A percentile compares a stretch with the other conserved stretches of the same genome.
Evolutionary conservation across 2,888 invertebrate species (phyloP).

Genomic region (Pediacus dermestoides): DNA sequence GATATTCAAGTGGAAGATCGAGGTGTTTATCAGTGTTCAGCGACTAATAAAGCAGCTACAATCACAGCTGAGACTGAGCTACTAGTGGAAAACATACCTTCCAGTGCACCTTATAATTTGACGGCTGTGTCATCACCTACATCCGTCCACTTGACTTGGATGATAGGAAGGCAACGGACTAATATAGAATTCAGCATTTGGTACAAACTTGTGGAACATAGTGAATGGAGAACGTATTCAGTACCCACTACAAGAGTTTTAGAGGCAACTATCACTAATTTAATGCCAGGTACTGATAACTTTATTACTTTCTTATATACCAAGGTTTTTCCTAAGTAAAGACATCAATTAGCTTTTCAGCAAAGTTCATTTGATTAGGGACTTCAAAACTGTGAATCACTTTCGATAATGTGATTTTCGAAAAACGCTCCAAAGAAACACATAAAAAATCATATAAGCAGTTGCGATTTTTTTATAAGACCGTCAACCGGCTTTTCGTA

Average conservation of each 20-base stretch:
- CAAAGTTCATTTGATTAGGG: too few relatives aligned
- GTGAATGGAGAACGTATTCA: constrained; percentile 81
- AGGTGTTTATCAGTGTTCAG: constrained; percentile 79
- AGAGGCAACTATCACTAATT: constrained; percentile 73
- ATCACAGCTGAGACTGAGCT: constrained; percentile 76
- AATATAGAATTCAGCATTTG: constrained; percentile 82
- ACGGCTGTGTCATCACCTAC: constrained; percentile 68
- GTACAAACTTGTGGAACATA: constrained; percentile 72
- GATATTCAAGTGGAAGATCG: constrained; percentile 81
- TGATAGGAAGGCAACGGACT: constrained; percentile 73
- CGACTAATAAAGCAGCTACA: constrained; percentile 85
- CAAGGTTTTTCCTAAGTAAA: neutral
- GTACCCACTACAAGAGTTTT: constrained; percentile 69
- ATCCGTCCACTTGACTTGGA: constrained; percentile 78
- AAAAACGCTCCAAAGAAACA: too few relatives aligned
- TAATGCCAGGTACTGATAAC: constrained; percentile 63
- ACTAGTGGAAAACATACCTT: constrained; percentile 79
- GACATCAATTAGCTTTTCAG: neutral
- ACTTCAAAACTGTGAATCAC: too few relatives aligned
- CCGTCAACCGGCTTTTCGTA: too few relatives aligned
- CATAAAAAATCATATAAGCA: too few relatives aligned
- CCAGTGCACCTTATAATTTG: constrained; percentile 87
- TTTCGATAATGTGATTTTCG: too few relatives aligned
- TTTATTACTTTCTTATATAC: too few relatives aligned
- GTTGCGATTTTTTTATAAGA: too few relatives aligned